Evolutionary conservation across 2,888 invertebrate genomes (phyloP), one percentile per base, ranked within the genome.

Genomic region (Luperina nickerlii): DNA sequence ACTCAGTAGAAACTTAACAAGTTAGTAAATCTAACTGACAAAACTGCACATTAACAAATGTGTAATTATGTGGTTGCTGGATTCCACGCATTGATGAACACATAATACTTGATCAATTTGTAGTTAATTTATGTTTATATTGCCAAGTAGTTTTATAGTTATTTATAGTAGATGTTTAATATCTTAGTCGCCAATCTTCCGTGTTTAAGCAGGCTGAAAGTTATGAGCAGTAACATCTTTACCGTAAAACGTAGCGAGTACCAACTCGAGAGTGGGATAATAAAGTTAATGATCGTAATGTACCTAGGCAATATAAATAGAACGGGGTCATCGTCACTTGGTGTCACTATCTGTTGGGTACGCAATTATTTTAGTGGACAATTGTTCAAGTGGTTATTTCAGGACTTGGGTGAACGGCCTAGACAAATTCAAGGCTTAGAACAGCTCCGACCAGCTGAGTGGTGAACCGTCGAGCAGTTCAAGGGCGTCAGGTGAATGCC

Each of bases 401-500:
- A 94, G 92, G 91, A 91, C 85, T 91, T 92, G 91, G 96, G 95
- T 96, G 95, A 96, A 96, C 89, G 95, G 93, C 95, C 96, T 95
- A 95, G 94, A 91, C 93, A 85, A 85, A 88, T 89, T 94, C 95
- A 96, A 96, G 96, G 95, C 94, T 93, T 94, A 93, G 94, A 94
- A 92, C 93, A 92, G 93, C 91, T 92, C 85, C 90, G 91, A 92
- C 94, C 96, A 96, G 96, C 95, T 95, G 95, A 94, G 94, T 93
- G 91, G 92, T 96, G 95, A 95, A 95, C 96, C 91, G 94, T 89
- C 93, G 92, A 91, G 76, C 92, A 93, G 96, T 96, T 96, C 96
- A 96, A 96, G 96, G 96, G 94, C 95, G 90, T 89, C 94, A 93
- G 96, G 96, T 96, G 96, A 96, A 96, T 95, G 96, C 95, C 96